Base-by-base conservation (phyloP, 2,888 invertebrate species). In the Habroteleia sp. region DNA sequence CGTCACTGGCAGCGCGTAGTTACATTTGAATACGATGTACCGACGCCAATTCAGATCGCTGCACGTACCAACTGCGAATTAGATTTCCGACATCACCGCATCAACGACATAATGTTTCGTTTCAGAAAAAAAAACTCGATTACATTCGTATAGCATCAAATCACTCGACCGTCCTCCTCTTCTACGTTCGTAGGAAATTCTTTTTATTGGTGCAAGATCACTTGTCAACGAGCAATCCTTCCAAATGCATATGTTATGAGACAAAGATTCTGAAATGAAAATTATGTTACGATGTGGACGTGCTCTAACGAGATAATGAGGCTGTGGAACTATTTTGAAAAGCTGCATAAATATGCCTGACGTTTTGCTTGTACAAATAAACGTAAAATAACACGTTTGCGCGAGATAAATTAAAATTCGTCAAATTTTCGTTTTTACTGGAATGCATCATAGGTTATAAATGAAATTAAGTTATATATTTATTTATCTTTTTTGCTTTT, bases 11-110 rank as follows among this genome's bases (percentile, higher is more conserved):
- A 87, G 86, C 83, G 82, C 84, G 84, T 85, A 84, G 86, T 87
- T 87, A 87, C 86, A 87, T 88, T 87, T 87, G 85, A 87, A 87
- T 87, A 84, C 83, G 84, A 83, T 85, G 84, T 85, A 81, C 84
- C 79, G 68, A 81, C 79, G 77, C 78, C 79, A 77, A 81, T 79
- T 81, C 80, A 74, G 74, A 69, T 66, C 60, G 42, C 56, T 75
- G 74, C 81, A 76, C 77, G 77, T 76, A 79, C 72, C 77, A 79
- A 73, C 79, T 79, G 74, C 81, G 79, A 81, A 81, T 81, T 79
- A 78, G 78, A 82, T 80, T 78, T 78, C 79, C 73, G 60, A 73
- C 73, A 73, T 60, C 23, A 8, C 39, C 33, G 44, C 63, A 62
- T 44, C 54, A 27, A 63, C 71, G 63, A 56, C 71, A 63, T 63